Conservation (phyloP, 2,888 invertebrate genomes). For the Chymomyza amoena region DNA sequence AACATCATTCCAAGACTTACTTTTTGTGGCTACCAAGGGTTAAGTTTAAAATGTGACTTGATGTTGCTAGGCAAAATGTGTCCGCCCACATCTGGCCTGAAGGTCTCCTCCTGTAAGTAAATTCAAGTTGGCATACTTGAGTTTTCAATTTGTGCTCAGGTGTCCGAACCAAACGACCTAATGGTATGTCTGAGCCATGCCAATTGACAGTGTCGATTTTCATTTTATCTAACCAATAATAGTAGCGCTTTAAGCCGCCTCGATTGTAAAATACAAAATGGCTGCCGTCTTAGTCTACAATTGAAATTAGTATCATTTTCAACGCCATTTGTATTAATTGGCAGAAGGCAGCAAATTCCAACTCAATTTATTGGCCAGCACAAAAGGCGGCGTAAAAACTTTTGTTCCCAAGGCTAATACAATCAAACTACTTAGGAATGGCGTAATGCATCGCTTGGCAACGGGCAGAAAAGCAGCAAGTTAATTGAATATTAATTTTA, state of each 20-base stretch:
- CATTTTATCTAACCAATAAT: constrained; percentile 16
- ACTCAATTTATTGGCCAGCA: constrained; percentile 48
- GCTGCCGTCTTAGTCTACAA: constrained; percentile 10
- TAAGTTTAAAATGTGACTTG: constrained; percentile 21
- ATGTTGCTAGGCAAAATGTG: background rate
- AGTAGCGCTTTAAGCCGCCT: background rate
- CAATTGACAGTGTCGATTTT: constrained; percentile 39
- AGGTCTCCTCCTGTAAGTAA: constrained; percentile 2
- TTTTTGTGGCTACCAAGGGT: constrained; percentile 45
- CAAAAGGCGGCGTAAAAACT: constrained; percentile 23
- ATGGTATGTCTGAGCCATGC: constrained; percentile 30
- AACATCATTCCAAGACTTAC: constrained; percentile 21
- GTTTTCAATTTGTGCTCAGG: constrained; percentile 53
- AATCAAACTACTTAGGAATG: background rate
- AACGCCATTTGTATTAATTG: constrained; percentile 49
- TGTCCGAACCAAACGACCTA: constrained; percentile 7
- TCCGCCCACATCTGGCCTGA: background rate
- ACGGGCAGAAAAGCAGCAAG: constrained; percentile 26
- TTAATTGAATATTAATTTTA: constrained; percentile 69
- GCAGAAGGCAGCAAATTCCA: constrained; percentile 31
- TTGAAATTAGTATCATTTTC: constrained; percentile 60
- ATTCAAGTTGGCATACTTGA: constrained; percentile 45
- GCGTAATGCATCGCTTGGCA: constrained; percentile 3
- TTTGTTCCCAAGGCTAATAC: constrained; percentile 12
- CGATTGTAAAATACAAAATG: background rate